Evolutionary conservation across 1,140 invertebrate species (phyloP).

Genomic region (Diabrotica virgifera): DNA sequence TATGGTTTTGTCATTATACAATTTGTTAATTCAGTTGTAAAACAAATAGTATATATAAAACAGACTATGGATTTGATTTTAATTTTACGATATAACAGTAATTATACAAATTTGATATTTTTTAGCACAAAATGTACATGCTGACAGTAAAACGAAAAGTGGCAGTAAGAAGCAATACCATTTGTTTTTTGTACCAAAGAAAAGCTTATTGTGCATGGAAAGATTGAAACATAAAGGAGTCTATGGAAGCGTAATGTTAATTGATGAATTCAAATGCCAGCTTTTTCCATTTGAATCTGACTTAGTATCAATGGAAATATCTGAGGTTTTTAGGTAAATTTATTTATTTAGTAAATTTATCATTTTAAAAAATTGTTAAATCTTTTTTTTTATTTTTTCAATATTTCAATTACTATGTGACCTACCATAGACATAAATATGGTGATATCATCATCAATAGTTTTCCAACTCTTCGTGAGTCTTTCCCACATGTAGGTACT

Average conservation of each 20-base stretch:
- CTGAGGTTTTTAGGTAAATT: conserved; percentile 66
- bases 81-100: no score
- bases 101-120: background rate
- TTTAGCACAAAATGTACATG: conserved; percentile 72
- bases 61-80: no score
- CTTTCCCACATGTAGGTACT: no score
- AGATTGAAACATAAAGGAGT: conserved; percentile 79
- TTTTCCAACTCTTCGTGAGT: no score
- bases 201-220: conserved; percentile 83
- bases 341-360: background rate
- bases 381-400: background rate
- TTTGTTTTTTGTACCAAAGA: conserved; percentile 85
- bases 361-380: background rate
- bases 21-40: no score
- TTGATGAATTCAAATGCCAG: conserved; percentile 84
- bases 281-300: conserved; percentile 91
- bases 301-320: conserved; percentile 88
- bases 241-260: conserved; percentile 69
- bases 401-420: no score
- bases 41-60: no score
- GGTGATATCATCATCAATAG: no score
- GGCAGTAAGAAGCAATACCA: conserved; percentile 63
- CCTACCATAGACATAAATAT: no score
- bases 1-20: no score
- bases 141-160: conserved; percentile 50